Evolutionary conservation across 2,113 vertebrate genomes (phyloP).

Genomic region (Eptatretus burgeri): DNA sequence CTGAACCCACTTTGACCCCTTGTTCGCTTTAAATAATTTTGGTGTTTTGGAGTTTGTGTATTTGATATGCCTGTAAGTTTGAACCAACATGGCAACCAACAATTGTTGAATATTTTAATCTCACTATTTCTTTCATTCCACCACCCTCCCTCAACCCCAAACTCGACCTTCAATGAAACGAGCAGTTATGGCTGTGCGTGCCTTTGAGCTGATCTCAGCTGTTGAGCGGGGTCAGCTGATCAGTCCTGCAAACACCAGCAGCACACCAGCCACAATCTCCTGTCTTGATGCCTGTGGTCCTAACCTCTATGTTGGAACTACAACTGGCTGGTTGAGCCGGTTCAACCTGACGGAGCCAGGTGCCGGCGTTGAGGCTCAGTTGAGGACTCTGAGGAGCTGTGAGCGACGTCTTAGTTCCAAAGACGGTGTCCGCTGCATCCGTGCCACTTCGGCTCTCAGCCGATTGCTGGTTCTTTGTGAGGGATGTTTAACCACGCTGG

Average conservation of each 20-base stretch:
- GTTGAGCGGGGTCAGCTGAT: not conserved
- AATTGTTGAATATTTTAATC: too few relatives aligned
- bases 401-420: not conserved
- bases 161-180: too few relatives aligned
- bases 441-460: not conserved
- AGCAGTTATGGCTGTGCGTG: not conserved
- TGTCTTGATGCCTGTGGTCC: not conserved
- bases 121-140: too few relatives aligned
- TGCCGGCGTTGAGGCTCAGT: not conserved
- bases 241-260: not conserved
- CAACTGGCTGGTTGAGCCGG: not conserved
- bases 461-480: not conserved
- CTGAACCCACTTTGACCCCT: too few relatives aligned
- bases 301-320: not conserved
- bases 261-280: not conserved
- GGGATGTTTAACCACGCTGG: not conserved
- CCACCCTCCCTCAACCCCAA: too few relatives aligned
- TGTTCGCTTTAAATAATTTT: too few relatives aligned
- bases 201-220: slow-evolving; percentile 3
- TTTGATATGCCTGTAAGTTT: too few relatives aligned
- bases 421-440: not conserved
- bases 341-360: not conserved
- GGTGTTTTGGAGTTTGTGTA: too few relatives aligned
- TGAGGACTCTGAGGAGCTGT: too few relatives aligned
- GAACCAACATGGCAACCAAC: too few relatives aligned